A percentile compares a stretch with the other conserved stretches of the same genome.
These are phyloP conservation scores for Iguana delicatissima DNA, from an alignment of 2,797 vertebrate genomes.

Conservation along the genomic window DNA sequence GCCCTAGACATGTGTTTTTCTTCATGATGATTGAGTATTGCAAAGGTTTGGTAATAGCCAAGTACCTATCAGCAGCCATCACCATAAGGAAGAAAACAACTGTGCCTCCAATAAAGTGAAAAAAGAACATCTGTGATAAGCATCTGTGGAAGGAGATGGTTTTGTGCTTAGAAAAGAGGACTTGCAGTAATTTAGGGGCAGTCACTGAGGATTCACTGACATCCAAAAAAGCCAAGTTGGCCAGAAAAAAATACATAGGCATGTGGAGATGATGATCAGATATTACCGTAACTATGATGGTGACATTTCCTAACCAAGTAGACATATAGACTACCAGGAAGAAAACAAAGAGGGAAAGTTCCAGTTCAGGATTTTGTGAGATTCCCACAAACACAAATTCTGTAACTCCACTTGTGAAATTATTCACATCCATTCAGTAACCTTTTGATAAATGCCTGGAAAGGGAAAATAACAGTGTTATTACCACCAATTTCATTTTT, in stretches of 20 bases:
- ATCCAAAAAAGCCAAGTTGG: constrained; percentile 21
- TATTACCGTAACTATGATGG: constrained; percentile 1
- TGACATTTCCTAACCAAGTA: constrained; percentile 2
- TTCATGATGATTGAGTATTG: constrained; percentile 21
- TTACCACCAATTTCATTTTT: too few species aligned
- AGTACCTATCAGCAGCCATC: constrained; percentile 11
- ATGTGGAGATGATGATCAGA: constrained; percentile 7
- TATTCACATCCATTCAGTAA: not conserved
- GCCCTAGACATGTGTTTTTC: not conserved
- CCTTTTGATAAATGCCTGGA: not conserved
- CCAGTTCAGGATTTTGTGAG: not conserved
- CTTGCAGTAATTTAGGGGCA: constrained; percentile 19
- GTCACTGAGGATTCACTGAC: not conserved
- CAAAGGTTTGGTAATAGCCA: constrained; percentile 11
- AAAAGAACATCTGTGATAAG: constrained; percentile 5
- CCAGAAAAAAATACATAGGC: constrained; percentile 13
- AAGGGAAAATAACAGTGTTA: not conserved
- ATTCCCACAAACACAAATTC: constrained; percentile 12
- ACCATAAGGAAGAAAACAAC: not conserved
- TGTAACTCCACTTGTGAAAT: not conserved
- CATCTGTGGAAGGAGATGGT: constrained; percentile 1
- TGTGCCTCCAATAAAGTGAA: constrained; percentile 1
- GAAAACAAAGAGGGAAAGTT: not conserved
- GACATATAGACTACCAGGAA: not conserved
- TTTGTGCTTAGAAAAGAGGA: not conserved